Evolutionary conservation across 2,797 vertebrate genomes (phyloP).

Genomic region (Hydrophis major): DNA sequence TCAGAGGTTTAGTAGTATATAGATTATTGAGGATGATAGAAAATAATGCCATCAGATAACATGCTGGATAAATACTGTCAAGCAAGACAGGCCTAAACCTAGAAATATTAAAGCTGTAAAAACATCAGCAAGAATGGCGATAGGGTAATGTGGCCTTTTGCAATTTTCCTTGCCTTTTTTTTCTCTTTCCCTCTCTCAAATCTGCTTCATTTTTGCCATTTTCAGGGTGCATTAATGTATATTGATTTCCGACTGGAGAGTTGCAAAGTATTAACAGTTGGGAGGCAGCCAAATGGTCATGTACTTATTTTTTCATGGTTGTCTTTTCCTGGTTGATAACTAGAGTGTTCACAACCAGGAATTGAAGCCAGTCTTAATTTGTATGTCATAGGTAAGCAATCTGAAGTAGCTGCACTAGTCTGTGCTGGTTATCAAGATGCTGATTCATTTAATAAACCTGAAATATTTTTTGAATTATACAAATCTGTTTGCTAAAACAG

Average conservation of each 20-base stretch:
- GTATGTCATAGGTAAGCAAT: background rate
- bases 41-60: background rate
- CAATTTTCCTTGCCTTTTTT: background rate
- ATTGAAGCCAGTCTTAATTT: background rate
- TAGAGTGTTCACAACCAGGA: background rate
- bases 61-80: background rate
- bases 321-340: background rate
- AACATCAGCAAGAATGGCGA: background rate
- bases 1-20: background rate
- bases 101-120: background rate
- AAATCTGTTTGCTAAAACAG: background rate
- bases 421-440: background rate
- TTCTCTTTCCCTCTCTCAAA: background rate
- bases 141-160: background rate
- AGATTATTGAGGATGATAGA: background rate
- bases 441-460: background rate
- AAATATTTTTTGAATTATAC: background rate
- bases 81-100: background rate
- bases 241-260: background rate
- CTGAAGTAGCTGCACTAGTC: background rate
- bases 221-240: background rate
- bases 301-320: background rate
- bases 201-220: background rate
- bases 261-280: background rate
- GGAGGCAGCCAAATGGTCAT: background rate